Evolutionary conservation across 2,888 invertebrate genomes (phyloP).

Genomic region (Imbricaverruca yamaguchii): DNA sequence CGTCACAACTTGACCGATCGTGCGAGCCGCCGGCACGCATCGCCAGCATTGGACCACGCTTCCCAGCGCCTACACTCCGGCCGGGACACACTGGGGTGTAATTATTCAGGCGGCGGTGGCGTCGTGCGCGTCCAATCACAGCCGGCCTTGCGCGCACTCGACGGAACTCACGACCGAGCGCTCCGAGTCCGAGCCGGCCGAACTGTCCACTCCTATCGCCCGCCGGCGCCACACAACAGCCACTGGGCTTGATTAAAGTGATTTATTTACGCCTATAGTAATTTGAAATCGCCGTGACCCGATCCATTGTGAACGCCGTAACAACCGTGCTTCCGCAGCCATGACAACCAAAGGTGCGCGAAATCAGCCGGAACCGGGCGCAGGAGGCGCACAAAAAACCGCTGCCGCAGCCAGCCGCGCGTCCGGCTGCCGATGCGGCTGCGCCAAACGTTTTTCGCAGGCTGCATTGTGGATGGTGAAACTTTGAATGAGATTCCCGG

Average conservation of each 20-base stretch:
- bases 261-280: constrained; percentile 20
- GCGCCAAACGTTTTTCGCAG: background rate
- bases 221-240: background rate
- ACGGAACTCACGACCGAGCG: background rate
- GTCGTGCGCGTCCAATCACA: background rate
- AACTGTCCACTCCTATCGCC: background rate
- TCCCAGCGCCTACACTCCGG: background rate
- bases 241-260: constrained; percentile 13
- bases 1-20: no score
- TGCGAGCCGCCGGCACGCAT: no score
- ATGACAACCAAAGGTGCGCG: constrained; percentile 14
- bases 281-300: constrained; percentile 19
- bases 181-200: background rate
- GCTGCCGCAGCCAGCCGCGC: background rate
- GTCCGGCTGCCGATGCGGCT: background rate
- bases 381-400: background rate
- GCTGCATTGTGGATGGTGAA: no score
- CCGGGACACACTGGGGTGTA: background rate
- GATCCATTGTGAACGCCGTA: background rate
- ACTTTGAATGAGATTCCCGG: no score
- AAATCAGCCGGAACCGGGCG: constrained; percentile 11
- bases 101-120: background rate
- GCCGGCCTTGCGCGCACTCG: background rate
- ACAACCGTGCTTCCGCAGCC: constrained; percentile 15
- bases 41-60: background rate